These are phyloP conservation scores for Pristiophorus japonicus DNA, from an alignment of 2,113 vertebrate genomes.

Conservation along the genomic window DNA sequence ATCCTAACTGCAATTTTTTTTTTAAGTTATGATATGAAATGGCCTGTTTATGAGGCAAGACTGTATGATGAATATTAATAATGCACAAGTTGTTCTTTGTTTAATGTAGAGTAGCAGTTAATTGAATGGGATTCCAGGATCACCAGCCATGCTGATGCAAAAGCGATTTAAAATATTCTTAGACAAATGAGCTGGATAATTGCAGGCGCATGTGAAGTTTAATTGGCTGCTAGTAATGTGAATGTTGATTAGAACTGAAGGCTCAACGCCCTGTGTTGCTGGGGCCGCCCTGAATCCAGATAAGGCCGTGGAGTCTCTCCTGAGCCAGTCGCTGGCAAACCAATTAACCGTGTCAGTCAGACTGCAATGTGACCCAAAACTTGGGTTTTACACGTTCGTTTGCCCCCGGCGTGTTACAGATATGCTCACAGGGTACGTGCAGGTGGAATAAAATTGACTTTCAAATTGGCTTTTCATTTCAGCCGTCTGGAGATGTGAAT, in stretches of 20 bases:
- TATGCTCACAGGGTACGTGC: neutral
- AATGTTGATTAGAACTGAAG: neutral
- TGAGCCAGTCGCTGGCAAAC: neutral
- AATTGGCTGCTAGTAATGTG: neutral
- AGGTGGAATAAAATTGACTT: neutral
- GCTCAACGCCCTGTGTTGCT: neutral
- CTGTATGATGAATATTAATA: neutral
- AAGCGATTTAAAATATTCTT: neutral
- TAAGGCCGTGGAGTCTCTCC: neutral
- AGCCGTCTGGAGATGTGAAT: neutral
- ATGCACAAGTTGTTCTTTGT: neutral
- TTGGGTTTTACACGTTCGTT: neutral
- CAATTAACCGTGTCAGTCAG: slow-evolving; percentile 1
- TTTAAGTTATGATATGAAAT: neutral
- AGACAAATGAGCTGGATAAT: slow-evolving; percentile 2
- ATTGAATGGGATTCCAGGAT: neutral
- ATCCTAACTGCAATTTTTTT: too few relatives aligned
- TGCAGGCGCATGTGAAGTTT: neutral
- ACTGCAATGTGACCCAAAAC: neutral
- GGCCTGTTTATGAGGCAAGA: neutral
- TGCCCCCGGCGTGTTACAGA: neutral
- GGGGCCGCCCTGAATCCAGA: neutral
- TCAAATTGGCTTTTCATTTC: neutral
- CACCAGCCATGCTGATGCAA: neutral
- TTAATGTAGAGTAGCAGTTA: neutral